A percentile compares a stretch with the other conserved stretches of the same genome.
Evolutionary conservation across 2,797 vertebrate genomes (phyloP).

Genomic region (Danio aesculapii): DNA sequence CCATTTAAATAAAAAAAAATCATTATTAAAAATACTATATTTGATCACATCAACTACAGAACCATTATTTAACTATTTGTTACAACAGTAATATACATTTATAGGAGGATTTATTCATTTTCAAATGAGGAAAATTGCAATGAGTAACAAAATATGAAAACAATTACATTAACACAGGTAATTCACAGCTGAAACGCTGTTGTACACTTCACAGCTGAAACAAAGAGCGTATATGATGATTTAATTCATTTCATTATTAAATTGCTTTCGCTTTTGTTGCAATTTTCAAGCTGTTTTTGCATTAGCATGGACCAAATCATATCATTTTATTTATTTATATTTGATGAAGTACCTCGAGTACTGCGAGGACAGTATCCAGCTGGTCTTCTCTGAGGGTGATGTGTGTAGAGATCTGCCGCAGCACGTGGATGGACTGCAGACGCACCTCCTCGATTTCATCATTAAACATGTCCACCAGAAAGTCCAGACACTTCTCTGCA

Average conservation of each 20-base stretch:
- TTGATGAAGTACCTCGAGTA: conserved; percentile 85
- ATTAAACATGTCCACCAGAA: conserved; percentile 99
- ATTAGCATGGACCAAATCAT: too few relatives aligned
- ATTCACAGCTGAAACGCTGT: not conserved
- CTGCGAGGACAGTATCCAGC: conserved; percentile 94
- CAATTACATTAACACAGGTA: too few relatives aligned
- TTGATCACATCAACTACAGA: too few relatives aligned
- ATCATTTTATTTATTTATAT: too few relatives aligned
- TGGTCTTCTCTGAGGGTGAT: conserved; percentile 97
- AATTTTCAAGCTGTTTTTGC: too few relatives aligned
- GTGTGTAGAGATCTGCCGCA: conserved; percentile 93
- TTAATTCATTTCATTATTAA: not conserved
- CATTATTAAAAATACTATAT: too few relatives aligned
- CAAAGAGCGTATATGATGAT: not conserved
- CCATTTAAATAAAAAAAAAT: too few relatives aligned
- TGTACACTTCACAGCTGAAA: not conserved
- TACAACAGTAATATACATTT: too few relatives aligned
- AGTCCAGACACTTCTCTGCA: conserved; percentile 97
- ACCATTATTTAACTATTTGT: too few relatives aligned
- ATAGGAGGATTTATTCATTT: not conserved
- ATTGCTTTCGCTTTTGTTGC: too few relatives aligned
- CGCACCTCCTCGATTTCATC: conserved; percentile 98
- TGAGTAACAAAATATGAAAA: too few relatives aligned
- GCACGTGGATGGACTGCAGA: conserved; percentile 95
- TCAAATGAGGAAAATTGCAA: not conserved